phyloP scores from a whole-genome alignment of 2,797 vertebrate species.

The Podarcis lilfordi region DNA sequence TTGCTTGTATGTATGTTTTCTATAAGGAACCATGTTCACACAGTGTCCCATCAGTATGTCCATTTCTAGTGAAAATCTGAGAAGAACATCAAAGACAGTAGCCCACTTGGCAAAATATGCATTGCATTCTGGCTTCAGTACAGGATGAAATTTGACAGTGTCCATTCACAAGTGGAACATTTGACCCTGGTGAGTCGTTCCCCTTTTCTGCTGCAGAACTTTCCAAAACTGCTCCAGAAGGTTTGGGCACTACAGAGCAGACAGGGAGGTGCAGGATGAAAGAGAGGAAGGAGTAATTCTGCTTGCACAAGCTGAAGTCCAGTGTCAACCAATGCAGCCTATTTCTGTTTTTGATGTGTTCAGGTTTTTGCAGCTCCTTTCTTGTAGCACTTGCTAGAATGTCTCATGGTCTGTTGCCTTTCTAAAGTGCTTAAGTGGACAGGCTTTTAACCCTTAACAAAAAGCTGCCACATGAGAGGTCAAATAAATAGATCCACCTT shows the following conservation, averaged over 20 bases:
- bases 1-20: not conserved
- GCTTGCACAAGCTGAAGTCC: too few species aligned
- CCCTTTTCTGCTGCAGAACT: too few species aligned
- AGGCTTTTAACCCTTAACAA: not conserved
- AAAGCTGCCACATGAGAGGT: not conserved
- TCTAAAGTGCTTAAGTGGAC: not conserved
- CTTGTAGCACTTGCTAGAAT: not conserved
- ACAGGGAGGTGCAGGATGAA: too few species aligned
- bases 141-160: too few species aligned
- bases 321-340: too few species aligned
- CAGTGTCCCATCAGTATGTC: not conserved
- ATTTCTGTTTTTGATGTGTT: not conserved
- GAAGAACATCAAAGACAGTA: not conserved
- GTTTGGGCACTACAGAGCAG: too few species aligned
- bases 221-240: too few species aligned
- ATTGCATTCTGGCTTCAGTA: too few species aligned
- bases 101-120: not conserved
- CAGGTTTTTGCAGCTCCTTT: not conserved
- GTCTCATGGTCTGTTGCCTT: not conserved
- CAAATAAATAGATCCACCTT: not conserved
- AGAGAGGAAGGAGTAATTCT: too few species aligned
- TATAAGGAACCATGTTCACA: not conserved
- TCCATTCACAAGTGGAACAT: too few species aligned
- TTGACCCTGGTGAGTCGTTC: too few species aligned
- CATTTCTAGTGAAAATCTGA: not conserved